Base-by-base conservation (phyloP, 2,113 vertebrate genomes). In the Elephantulus edwardii region DNA sequence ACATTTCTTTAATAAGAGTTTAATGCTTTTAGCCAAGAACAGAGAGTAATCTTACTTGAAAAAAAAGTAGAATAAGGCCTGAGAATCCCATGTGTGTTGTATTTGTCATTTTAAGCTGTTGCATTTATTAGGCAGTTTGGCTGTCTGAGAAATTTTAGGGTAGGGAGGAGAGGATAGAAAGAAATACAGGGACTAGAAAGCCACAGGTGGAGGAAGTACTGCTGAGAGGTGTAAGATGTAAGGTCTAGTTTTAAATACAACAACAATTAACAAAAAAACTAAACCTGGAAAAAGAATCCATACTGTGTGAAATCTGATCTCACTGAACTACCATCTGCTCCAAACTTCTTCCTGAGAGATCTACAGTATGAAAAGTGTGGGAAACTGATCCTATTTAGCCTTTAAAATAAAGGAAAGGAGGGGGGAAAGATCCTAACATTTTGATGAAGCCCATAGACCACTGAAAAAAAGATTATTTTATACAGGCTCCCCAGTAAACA, bases 181-280 rank as follows among this genome's bases (percentile, higher is more conserved):
- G 54, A 95, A 84, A 87, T 78, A 28, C 89, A 93, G 75, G 68
- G 88, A 96, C 40, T 35, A 95, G 77, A 90, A 94, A 94, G 64
- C 60, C 92, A 86, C 12, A 86, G 76, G 60, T 95, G 82, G 81
- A 86, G 42, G 75, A 75, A 87, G 46, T 74, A 89, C 28, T 82
- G 70, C 70, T 91, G 89, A 94, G 54, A 81, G 83, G 74, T 76
- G 38, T 66, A 42, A 91, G 90, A 44, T 3, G 35, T 24, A 90
- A 58, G 19, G 46, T 0, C 17, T 19, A 64, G 26, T n/a, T 11
- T 3, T n/a, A 70, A 50, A 82, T n/a, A n/a, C n/a, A n/a, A n/a
- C n/a, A n/a, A n/a, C n/a, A n/a, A n/a, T n/a, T n/a, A n/a, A n/a
- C n/a, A 48, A 28, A n/a, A 14, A 71, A 50, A 77, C 24, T 12